A percentile compares a stretch with the other conserved stretches of the same genome.
These are phyloP conservation scores for Megatriorchis doriae DNA, from an alignment of 2,113 vertebrate species.

Conservation along the genomic window DNA sequence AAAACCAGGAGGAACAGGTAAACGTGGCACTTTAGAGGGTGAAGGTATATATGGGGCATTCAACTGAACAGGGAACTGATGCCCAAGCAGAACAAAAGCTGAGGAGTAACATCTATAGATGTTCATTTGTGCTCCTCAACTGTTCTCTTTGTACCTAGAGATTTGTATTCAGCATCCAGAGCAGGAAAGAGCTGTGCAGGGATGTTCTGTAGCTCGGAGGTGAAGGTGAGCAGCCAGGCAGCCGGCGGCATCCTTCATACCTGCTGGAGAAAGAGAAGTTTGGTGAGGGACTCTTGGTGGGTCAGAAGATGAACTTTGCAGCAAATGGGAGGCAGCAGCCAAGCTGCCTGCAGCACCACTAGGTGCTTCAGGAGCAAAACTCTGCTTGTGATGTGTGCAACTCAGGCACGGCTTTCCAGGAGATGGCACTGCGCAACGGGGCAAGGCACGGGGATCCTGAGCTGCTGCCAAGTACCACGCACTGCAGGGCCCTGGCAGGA, in stretches of 20 bases:
- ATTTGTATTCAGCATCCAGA: neutral
- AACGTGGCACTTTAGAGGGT: neutral
- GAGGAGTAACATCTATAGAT: neutral
- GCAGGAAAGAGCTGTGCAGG: neutral
- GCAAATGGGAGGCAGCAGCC: neutral
- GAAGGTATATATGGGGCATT: fast-evolving
- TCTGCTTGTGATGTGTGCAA: neutral
- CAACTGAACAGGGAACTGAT: neutral
- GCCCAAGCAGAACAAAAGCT: neutral
- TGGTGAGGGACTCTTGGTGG: neutral
- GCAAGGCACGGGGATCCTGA: neutral
- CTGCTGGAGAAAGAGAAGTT: neutral
- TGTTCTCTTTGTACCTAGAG: neutral
- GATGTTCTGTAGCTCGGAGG: neutral
- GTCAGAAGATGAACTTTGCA: neutral
- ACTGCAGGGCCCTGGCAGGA: neutral
- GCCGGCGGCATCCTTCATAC: fast-evolving
- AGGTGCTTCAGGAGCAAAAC: neutral
- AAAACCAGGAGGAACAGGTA: neutral
- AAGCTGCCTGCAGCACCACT: neutral
- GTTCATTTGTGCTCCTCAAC: neutral
- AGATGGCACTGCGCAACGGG: conserved; percentile 25
- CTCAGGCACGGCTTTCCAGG: neutral
- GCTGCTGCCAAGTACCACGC: neutral
- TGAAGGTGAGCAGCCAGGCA: fast-evolving